A percentile compares a stretch with the other conserved stretches of the same genome.
phyloP scores from a whole-genome alignment of 2,888 invertebrate genomes.

The Dryomyza anilis region DNA sequence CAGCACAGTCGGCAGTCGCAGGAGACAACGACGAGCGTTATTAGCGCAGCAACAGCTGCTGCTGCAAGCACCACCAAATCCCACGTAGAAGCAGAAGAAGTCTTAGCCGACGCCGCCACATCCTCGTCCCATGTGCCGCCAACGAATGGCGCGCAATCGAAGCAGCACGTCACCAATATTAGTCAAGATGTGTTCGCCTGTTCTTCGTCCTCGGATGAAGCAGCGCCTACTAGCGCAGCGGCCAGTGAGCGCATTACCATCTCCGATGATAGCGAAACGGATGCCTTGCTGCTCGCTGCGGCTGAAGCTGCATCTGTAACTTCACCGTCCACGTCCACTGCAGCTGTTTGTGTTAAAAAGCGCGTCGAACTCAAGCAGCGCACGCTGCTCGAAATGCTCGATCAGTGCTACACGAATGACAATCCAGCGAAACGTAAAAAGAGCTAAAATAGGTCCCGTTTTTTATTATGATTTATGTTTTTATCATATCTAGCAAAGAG shows the following conservation, averaged over 20 bases:
- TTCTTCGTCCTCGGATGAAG: slow-evolving; percentile 18
- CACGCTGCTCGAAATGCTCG: slow-evolving; percentile 57
- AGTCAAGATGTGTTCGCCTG: slow-evolving; percentile 39
- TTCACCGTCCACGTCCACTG: slow-evolving; percentile 17
- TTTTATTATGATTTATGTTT: too few relatives aligned
- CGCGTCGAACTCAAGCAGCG: slow-evolving; percentile 44
- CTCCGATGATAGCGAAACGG: slow-evolving; percentile 34
- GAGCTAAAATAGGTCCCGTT: too few relatives aligned
- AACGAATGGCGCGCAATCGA: slow-evolving; percentile 23
- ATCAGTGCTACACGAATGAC: slow-evolving; percentile 50
- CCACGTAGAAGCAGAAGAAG: not conserved
- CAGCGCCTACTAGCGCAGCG: not conserved
- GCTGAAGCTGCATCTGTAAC: slow-evolving; percentile 3
- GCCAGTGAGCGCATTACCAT: slow-evolving; percentile 13
- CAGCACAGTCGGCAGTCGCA: slow-evolving; percentile 36
- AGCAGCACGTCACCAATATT: slow-evolving; percentile 27
- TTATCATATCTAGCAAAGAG: too few relatives aligned
- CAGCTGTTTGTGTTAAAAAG: too few relatives aligned
- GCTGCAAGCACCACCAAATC: slow-evolving; percentile 1
- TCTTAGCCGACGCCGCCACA: not conserved
- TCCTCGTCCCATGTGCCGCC: slow-evolving; percentile 23
- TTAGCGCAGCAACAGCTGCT: slow-evolving; percentile 10
- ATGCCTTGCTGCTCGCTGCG: not conserved
- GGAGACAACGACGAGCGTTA: slow-evolving; percentile 8
- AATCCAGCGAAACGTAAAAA: slow-evolving; percentile 32